Base-by-base conservation (phyloP, 2,888 invertebrate genomes). In the Harpalus rufipes region DNA sequence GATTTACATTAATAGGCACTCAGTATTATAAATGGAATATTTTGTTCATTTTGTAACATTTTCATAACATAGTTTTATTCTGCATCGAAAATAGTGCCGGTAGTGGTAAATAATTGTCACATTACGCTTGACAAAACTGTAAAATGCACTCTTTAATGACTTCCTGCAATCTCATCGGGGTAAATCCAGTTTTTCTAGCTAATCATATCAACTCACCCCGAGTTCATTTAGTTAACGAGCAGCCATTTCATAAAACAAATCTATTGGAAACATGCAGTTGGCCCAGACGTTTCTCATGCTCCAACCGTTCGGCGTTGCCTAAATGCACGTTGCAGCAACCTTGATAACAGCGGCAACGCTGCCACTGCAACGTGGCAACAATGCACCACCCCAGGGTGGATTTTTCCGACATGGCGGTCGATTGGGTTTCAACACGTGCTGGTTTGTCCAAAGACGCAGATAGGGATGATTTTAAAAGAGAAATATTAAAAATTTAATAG, bases 191-290 rank as follows among this genome's bases (percentile, higher is more conserved):
- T 39, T 68, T 68, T 68, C 68, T 39, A 39, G 39, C 25, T 63
- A 63, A 63, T 63, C 63, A 63, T 63, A 68, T 68, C 68, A 68
- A 6, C 65, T 25, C 65, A n/a, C 68, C 68, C 68, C 25, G 25
- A 14, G 10, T n/a, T 68, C 68, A 32, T 68, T 68, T 39, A 68
- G 68, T 14, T 68, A 68, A 68, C 68, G 32, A 68, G 68, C 39
- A 68, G 68, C 68, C 68, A 68, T 68, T 68, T 68, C 68, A 68
- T 68, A 68, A 74, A 74, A 41, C 72, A 74, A 74, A 74, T 68
- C 68, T 68, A 68, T 74, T 74, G 72, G 72, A 74, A 74, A 44
- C 72, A 44, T 74, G 44, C 68, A 68, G 32, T 68, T 32, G 32
- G 63, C 59, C 18, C 21, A 25, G 63, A 51, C 44, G 44, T 51